Percentiles rank a stretch among this genome's conserved stretches.
Evolutionary conservation across 2,113 vertebrate genomes (phyloP).

Genomic region (Callopanchax toddi): DNA sequence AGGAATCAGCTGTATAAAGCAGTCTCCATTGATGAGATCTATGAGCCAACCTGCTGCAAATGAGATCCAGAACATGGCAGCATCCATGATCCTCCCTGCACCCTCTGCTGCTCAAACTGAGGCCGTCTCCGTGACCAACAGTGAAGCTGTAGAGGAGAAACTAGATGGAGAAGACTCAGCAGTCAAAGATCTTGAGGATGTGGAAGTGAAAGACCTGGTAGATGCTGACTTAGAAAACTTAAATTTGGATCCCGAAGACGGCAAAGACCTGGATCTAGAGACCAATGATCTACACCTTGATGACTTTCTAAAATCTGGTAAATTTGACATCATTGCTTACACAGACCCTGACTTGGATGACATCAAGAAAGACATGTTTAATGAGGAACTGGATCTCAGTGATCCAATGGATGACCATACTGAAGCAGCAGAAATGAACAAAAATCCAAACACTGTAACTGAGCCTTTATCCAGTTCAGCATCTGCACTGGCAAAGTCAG

Average conservation of each 20-base stretch:
- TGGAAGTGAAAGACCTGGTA: constrained; percentile 94
- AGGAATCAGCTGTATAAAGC: constrained; percentile 69
- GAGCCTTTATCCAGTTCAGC: constrained; percentile 74
- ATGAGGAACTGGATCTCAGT: constrained; percentile 91
- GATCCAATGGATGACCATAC: constrained; percentile 90
- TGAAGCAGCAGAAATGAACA: constrained; percentile 69
- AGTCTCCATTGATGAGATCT: constrained; percentile 82
- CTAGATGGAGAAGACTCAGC: constrained; percentile 91
- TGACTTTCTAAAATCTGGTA: constrained; percentile 91
- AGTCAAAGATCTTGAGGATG: constrained; percentile 91
- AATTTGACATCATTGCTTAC: constrained; percentile 97
- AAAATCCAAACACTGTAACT: constrained; percentile 47
- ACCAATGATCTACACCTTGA: constrained; percentile 94
- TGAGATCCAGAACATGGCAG: constrained; percentile 78
- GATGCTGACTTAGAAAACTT: constrained; percentile 94
- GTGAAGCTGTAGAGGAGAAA: constrained; percentile 85
- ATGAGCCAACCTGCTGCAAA: constrained; percentile 83
- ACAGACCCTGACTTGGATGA: constrained; percentile 94
- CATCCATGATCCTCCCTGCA: constrained; percentile 74
- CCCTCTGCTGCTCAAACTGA: constrained; percentile 73
- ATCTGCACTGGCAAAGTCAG: constrained; percentile 75
- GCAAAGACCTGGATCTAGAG: constrained; percentile 95
- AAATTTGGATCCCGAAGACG: constrained; percentile 92
- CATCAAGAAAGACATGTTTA: constrained; percentile 96
- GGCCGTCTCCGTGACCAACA: constrained; percentile 58